phyloP scores from a whole-genome alignment of 1,140 invertebrate genomes.

The Ceratina calcarata region DNA sequence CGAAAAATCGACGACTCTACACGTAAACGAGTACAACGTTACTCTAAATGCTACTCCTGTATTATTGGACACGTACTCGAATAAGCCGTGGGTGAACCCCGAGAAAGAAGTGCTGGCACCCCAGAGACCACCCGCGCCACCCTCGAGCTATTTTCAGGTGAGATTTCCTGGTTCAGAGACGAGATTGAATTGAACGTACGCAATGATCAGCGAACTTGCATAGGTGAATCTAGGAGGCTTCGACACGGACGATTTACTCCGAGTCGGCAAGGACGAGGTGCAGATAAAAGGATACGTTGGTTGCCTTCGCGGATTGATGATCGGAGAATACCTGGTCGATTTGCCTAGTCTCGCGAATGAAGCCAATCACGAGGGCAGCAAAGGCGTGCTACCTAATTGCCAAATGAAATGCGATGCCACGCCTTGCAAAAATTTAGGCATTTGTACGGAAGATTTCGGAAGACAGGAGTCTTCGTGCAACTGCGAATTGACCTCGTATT shows the following conservation, averaged over 20 bases:
- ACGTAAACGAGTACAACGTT: constrained; percentile 90
- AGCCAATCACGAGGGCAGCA: constrained; percentile 86
- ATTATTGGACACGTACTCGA: constrained; percentile 88
- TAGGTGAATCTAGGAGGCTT: constrained; percentile 92
- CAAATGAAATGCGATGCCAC: constrained; percentile 93
- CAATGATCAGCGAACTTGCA: constrained; percentile 38
- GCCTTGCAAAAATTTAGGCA: constrained; percentile 93
- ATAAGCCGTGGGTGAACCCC: constrained; percentile 92
- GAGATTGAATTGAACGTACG: constrained; percentile 6
- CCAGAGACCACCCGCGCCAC: constrained; percentile 89
- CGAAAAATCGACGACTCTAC: constrained; percentile 87
- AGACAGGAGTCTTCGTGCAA: constrained; percentile 91
- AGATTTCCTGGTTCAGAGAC: background rate
- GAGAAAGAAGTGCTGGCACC: constrained; percentile 92
- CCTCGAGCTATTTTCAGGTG: constrained; percentile 91
- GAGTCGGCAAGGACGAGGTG: constrained; percentile 82
- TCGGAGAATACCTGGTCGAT: constrained; percentile 89
- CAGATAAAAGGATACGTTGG: constrained; percentile 90
- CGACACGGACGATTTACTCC: constrained; percentile 86
- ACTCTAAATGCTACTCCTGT: constrained; percentile 86
- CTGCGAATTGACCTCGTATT: constrained; percentile 93
- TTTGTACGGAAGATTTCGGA: constrained; percentile 94
- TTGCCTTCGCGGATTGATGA: constrained; percentile 93
- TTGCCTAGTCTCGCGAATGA: constrained; percentile 86
- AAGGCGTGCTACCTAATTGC: constrained; percentile 89